Conservation (phyloP, 64 coral and sea anemone species). For the Montipora efflorescens region DNA sequence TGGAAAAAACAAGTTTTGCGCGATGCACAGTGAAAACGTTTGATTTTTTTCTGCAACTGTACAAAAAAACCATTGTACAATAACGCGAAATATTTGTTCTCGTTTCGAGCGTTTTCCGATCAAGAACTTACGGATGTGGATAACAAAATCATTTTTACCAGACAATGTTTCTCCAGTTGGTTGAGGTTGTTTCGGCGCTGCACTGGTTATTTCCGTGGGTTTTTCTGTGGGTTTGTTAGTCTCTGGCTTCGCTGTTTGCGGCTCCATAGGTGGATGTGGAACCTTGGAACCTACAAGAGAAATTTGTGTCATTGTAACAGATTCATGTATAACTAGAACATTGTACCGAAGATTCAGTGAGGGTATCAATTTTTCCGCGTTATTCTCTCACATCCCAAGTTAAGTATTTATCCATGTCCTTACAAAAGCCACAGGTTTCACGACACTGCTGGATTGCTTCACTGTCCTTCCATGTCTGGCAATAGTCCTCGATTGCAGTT, state of each 20-base stretch:
- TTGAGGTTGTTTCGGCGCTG: neutral
- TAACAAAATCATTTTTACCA: neutral
- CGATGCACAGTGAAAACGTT: no score
- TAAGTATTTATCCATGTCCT: neutral
- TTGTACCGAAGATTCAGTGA: no score
- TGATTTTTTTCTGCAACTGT: no score
- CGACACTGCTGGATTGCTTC: neutral
- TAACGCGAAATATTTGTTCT: neutral
- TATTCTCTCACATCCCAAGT: no score
- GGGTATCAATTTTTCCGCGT: no score
- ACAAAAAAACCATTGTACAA: no score
- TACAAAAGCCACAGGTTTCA: neutral
- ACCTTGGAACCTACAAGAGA: conserved; percentile 9
- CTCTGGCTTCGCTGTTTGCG: neutral
- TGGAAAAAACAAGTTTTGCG: no score
- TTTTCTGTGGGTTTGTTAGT: neutral
- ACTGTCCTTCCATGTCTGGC: neutral
- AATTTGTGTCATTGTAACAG: no score
- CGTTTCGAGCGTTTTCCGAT: no score
- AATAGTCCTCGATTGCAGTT: neutral
- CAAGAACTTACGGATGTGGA: neutral
- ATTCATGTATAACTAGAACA: no score
- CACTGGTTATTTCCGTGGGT: neutral
- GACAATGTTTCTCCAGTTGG: neutral
- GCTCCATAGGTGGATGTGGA: neutral